Evolutionary conservation across 2,888 invertebrate genomes (phyloP), one percentile per base, ranked within the genome.

Genomic region (Neoscelio sp.): DNA sequence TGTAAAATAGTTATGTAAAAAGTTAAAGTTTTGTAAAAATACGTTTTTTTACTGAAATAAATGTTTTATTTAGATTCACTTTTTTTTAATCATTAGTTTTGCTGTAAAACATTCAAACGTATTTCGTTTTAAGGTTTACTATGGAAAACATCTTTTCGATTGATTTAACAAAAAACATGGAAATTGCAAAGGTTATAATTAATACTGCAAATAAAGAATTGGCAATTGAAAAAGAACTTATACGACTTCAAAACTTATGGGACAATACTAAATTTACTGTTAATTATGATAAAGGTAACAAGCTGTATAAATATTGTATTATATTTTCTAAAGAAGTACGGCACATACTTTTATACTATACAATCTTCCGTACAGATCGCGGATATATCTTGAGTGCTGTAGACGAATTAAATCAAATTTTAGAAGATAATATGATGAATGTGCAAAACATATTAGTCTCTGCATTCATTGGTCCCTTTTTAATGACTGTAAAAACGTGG

Each of bases 111-210:
- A n/a, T n/a, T n/a, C n/a, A n/a, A n/a, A n/a, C n/a, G n/a, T n/a
- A 50, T 30, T 30, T 33, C 33, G 10, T 42, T 42, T 50, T 15
- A 15, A 93, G 95, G 8, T 98, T 98, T 84, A 98, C 97, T 0
- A 91, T 98, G 75, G 96, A 96, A 74, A 97, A 97, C 87, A 96
- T 98, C 94, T 98, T 98, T 88, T 93, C 95, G 0, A 98, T 98
- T 98, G 95, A 98, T 85, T 91, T 98, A 73, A 96, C 97, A n/a
- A n/a, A 84, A 94, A 94, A 81, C 96, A 96, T 86, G 95, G 95
- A 90, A 96, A 96, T 0, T 2, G 97, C 97, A 26, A 95, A 95
- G 84, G 94, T 95, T 87, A 97, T 98, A 67, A 95, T 98, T 26
- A 96, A 94, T 82, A 95, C 95, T 87, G 98, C 98, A 23, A 94